Evolutionary conservation across 2,797 vertebrate genomes (phyloP).

Genomic region (Erethizon dorsatum): DNA sequence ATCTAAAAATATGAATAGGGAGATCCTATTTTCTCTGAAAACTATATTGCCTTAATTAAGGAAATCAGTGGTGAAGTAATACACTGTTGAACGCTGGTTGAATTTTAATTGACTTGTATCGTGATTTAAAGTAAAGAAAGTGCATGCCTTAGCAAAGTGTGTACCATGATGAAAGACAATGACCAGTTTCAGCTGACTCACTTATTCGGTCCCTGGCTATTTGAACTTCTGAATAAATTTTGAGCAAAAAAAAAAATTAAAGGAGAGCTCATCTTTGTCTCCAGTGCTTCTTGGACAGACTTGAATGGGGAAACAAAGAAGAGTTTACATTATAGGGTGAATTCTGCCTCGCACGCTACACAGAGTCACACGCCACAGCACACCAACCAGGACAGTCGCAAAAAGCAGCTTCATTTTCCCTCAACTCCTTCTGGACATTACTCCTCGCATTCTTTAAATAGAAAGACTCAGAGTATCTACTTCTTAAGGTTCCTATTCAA

Average conservation of each 20-base stretch:
- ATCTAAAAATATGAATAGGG: neutral
- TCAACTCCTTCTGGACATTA: neutral
- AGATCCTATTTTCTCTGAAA: neutral
- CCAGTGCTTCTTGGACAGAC: conserved; percentile 17
- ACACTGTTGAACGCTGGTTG: neutral
- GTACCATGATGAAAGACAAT: neutral
- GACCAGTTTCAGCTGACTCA: neutral
- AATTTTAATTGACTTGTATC: neutral
- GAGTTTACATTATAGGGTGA: neutral
- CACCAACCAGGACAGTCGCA: too few species aligned
- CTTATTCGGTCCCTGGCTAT: accelerated
- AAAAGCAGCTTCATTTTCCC: neutral
- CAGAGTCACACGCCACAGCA: neutral
- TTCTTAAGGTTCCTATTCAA: neutral
- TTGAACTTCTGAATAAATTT: neutral
- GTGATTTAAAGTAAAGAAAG: neutral
- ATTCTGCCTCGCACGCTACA: neutral
- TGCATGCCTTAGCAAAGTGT: neutral
- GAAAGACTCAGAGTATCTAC: neutral
- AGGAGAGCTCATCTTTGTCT: neutral
- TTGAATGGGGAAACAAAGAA: neutral
- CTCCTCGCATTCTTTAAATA: neutral
- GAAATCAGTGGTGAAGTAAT: neutral
- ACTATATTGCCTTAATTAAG: neutral
- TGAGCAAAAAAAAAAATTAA: neutral